phyloP scores from a whole-genome alignment of 2,888 invertebrate species.

The Apocheima hispidaria region DNA sequence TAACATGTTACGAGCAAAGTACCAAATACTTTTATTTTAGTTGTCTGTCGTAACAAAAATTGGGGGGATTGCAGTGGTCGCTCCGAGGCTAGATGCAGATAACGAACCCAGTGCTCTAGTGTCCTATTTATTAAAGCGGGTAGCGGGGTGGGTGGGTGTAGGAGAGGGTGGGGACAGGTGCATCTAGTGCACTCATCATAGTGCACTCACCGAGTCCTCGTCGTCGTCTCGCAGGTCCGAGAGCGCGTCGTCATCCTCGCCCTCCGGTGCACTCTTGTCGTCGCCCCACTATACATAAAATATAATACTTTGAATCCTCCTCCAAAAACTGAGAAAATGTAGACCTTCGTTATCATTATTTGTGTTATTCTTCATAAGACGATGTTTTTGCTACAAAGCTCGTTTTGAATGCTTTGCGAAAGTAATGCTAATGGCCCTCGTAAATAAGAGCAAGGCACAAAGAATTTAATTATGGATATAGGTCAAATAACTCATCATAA shows the following conservation, averaged over 20 bases:
- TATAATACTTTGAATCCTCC: slow-evolving; percentile 24
- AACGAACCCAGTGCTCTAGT: slow-evolving; percentile 72
- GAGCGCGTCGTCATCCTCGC: slow-evolving; percentile 72
- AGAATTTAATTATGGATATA: slow-evolving; percentile 26
- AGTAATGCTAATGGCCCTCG: slow-evolving; percentile 5
- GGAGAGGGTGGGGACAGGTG: slow-evolving; percentile 37
- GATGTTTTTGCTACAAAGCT: slow-evolving; percentile 7
- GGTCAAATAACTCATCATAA: slow-evolving; percentile 18
- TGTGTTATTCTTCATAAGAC: slow-evolving; percentile 4
- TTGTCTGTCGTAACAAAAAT: slow-evolving; percentile 3
- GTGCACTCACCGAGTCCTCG: slow-evolving; percentile 90
- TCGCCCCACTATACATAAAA: slow-evolving; percentile 65
- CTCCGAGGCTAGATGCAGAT: slow-evolving; percentile 61
- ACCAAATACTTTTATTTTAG: neutral
- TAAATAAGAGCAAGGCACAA: slow-evolving; percentile 15
- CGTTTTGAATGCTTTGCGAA: slow-evolving; percentile 3
- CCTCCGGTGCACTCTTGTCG: slow-evolving; percentile 68
- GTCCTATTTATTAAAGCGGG: slow-evolving; percentile 69
- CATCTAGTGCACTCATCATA: slow-evolving; percentile 86
- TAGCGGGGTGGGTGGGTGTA: slow-evolving; percentile 43
- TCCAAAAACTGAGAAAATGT: slow-evolving; percentile 20
- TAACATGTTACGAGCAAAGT: slow-evolving; percentile 1
- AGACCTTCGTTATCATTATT: slow-evolving; percentile 18
- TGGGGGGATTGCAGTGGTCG: slow-evolving; percentile 46
- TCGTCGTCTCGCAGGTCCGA: slow-evolving; percentile 85